Percentiles rank a stretch among this genome's conserved stretches.
These are phyloP conservation scores for Malurus elegans DNA, from an alignment of 2,113 vertebrate species.

Conservation along the genomic window DNA sequence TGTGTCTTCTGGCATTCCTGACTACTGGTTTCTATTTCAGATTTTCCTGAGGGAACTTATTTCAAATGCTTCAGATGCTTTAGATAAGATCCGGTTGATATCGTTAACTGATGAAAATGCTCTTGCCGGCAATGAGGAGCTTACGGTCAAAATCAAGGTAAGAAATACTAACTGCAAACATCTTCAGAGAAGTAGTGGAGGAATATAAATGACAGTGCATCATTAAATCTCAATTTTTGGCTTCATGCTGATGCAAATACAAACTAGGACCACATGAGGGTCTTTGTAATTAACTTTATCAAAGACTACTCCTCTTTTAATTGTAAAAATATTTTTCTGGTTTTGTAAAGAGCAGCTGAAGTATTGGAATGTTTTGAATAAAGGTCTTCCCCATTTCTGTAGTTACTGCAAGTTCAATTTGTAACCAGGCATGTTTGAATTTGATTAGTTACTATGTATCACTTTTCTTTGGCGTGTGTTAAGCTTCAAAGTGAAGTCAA, in stretches of 20 bases:
- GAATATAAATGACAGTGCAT: not conserved
- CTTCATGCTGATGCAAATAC: not conserved
- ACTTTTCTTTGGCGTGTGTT: not conserved
- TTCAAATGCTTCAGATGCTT: constrained; percentile 92
- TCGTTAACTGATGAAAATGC: constrained; percentile 88
- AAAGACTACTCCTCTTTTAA: accelerated
- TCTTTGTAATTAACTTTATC: not conserved
- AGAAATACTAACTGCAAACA: not conserved
- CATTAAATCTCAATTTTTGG: not conserved
- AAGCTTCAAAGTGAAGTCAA: not conserved
- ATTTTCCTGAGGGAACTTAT: constrained; percentile 94
- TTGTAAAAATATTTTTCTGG: not conserved
- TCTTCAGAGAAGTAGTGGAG: accelerated
- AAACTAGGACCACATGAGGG: not conserved
- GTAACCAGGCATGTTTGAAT: not conserved
- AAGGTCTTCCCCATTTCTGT: not conserved
- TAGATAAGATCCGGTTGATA: constrained; percentile 91
- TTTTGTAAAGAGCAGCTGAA: not conserved
- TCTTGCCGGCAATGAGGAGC: constrained; percentile 85
- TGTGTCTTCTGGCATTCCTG: not conserved
- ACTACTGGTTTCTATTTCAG: constrained; percentile 59
- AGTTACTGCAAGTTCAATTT: not conserved
- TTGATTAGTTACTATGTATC: not conserved
- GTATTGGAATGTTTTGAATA: not conserved
- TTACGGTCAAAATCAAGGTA: constrained; percentile 94